A percentile compares a stretch with the other conserved stretches of the same genome.
Conservation (phyloP, 2,113 vertebrate species). For the Sprattus sprattus region DNA sequence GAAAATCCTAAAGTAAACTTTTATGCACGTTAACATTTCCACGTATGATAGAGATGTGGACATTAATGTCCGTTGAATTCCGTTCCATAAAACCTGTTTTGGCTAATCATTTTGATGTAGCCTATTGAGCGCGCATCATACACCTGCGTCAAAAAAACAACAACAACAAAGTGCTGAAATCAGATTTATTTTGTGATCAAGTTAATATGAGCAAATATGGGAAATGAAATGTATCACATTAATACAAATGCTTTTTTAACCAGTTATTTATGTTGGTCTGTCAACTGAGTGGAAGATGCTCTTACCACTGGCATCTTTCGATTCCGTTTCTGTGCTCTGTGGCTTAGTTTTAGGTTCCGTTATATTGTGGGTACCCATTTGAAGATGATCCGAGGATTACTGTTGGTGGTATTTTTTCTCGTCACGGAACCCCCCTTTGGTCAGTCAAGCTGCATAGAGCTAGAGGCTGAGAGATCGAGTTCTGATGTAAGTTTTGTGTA, state of each 20-base stretch:
- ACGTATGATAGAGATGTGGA: not conserved
- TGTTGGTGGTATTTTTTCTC: conserved; percentile 68
- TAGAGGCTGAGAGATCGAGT: conserved; percentile 55
- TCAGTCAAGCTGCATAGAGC: conserved; percentile 69
- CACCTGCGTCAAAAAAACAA: not conserved
- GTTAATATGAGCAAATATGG: not conserved
- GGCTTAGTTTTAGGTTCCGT: not conserved
- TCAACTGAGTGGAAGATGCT: not conserved
- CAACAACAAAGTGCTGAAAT: not conserved
- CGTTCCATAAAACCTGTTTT: not conserved
- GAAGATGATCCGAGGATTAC: conserved; percentile 70
- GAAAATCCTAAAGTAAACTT: not conserved
- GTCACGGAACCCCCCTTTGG: conserved; percentile 65
- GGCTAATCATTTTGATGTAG: not conserved
- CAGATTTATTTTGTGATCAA: not conserved
- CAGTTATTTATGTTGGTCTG: not conserved
- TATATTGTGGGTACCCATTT: not conserved
- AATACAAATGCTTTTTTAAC: not conserved
- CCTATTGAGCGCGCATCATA: not conserved
- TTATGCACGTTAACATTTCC: not conserved
- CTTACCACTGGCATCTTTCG: not conserved
- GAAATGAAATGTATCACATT: no score
- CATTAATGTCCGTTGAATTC: not conserved
- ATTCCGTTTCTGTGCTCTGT: not conserved
- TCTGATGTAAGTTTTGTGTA: conserved; percentile 59